Conservation (phyloP, 2,888 invertebrate species). For the Globia sparganii region DNA sequence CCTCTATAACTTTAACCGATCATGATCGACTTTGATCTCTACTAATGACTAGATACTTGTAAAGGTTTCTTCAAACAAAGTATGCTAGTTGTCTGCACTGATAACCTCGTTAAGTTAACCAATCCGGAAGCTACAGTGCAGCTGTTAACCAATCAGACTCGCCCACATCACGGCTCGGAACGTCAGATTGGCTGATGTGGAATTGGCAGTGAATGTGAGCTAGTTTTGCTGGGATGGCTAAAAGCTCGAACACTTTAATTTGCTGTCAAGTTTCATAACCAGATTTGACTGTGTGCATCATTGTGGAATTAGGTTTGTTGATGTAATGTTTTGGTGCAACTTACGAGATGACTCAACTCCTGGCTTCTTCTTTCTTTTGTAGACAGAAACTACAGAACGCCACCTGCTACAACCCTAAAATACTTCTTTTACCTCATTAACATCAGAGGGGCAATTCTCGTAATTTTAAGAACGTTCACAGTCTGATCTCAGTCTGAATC, state of each 20-base stretch:
- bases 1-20: too few relatives aligned
- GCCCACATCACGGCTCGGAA: neutral
- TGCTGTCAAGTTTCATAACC: neutral
- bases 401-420: neutral
- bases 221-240: neutral
- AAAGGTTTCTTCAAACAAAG: neutral
- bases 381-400: neutral
- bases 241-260: neutral
- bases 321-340: neutral
- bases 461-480: too few relatives aligned
- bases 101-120: neutral
- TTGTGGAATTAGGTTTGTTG: neutral
- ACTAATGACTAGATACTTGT: neutral
- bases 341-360: neutral
- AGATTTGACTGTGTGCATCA: neutral
- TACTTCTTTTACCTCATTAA: neutral
- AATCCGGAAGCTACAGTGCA: neutral
- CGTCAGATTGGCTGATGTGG: neutral
- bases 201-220: neutral
- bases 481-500: too few relatives aligned
- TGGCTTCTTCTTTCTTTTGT: neutral
- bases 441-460: too few relatives aligned
- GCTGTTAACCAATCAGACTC: constrained; percentile 24
- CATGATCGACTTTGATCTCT: neutral
- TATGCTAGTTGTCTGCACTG: too few relatives aligned